These are phyloP conservation scores for Catajapyx aquilonaris DNA, from an alignment of 1,140 invertebrate species.

Conservation along the genomic window DNA sequence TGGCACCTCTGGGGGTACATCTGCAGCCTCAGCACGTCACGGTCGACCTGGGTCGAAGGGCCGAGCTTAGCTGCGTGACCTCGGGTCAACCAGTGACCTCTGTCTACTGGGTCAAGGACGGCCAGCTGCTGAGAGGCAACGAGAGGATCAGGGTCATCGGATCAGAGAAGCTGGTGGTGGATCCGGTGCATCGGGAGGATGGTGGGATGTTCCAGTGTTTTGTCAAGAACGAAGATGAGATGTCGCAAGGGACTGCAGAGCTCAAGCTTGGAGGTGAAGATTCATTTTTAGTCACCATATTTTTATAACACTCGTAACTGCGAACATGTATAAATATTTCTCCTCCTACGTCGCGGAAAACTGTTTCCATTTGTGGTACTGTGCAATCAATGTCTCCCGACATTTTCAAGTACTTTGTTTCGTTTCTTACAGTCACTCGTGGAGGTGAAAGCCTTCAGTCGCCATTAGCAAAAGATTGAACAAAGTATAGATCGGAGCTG, in stretches of 20 bases:
- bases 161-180: conserved; percentile 33
- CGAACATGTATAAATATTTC: not conserved
- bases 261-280: conserved; percentile 42
- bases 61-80: conserved; percentile 27
- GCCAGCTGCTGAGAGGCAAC: conserved; percentile 34
- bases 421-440: no score
- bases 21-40: conserved; percentile 21
- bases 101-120: conserved; percentile 33
- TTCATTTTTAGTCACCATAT: no score
- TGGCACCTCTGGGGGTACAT: conserved; percentile 19
- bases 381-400: no score
- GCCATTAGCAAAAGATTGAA: no score
- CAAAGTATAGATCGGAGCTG: no score
- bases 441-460: no score
- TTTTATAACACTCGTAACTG: not conserved
- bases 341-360: no score
- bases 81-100: conserved; percentile 24
- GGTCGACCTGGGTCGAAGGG: conserved; percentile 28
- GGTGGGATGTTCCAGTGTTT: conserved; percentile 71
- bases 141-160: conserved; percentile 25
- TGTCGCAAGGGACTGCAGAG: conserved; percentile 46
- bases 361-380: no score
- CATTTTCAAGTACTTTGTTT: no score
- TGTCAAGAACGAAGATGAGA: conserved; percentile 41
- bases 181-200: conserved; percentile 43